Conservation (phyloP, 1,140 invertebrate genomes). For the Nixonia krombeini region DNA sequence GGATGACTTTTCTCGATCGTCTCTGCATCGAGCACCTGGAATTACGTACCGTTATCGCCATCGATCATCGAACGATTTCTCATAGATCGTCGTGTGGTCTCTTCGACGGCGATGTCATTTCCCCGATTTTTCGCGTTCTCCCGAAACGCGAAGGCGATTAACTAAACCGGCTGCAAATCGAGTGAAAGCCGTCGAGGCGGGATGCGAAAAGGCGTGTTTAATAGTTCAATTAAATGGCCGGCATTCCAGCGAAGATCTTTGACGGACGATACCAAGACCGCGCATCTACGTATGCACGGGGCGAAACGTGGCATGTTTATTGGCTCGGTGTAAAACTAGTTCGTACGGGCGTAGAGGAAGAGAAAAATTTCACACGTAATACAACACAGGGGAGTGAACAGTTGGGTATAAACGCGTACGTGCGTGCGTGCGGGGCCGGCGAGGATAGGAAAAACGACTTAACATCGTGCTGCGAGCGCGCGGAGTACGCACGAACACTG, state of each 20-base stretch:
- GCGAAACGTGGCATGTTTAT: conserved; percentile 34
- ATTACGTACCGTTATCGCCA: too few species aligned
- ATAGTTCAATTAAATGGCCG: conserved; percentile 60
- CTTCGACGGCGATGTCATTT: too few species aligned
- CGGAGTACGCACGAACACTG: conserved; percentile 12
- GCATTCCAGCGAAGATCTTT: conserved; percentile 54
- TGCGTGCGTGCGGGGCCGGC: conserved; percentile 5
- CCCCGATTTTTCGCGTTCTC: too few species aligned
- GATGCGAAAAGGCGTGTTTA: conserved; percentile 23
- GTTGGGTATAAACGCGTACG: conserved; percentile 2
- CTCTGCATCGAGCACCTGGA: too few species aligned
- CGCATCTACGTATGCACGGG: conserved; percentile 1
- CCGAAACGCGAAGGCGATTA: too few species aligned
- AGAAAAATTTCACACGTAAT: conserved; percentile 67
- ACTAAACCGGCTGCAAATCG: conserved; percentile 38
- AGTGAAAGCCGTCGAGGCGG: conserved; percentile 11
- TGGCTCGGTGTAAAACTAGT: conserved; percentile 51
- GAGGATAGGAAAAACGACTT: conserved; percentile 55
- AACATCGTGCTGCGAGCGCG: conserved; percentile 41
- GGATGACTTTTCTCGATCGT: too few species aligned
- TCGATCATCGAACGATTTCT: too few species aligned
- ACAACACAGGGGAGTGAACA: conserved; percentile 48
- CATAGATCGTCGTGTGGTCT: too few species aligned
- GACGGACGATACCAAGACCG: conserved; percentile 33
- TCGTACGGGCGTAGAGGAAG: conserved; percentile 29